Evolutionary conservation across 2,888 invertebrate species (phyloP), one percentile per base, ranked within the genome.

Genomic region (Silvanus unidentatus): DNA sequence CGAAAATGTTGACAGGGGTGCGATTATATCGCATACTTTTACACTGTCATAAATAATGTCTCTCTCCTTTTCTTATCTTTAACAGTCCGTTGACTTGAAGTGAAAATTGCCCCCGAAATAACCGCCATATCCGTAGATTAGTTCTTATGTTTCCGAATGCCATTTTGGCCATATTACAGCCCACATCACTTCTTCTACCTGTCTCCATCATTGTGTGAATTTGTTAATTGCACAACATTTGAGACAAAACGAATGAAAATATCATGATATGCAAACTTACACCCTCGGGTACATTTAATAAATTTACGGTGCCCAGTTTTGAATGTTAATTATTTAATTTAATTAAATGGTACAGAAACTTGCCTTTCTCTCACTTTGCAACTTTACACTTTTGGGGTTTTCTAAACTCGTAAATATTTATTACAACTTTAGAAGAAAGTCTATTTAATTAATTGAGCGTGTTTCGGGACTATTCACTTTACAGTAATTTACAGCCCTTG

Each of bases 251-350:
- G 4, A 22, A 22, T 8, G 22, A 22, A 22, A 22, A 45, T 49
- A 45, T 30, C 42, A 48, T 45, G 44, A 36, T 10, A 41, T 27
- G 22, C 16, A 41, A 38, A 43, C 34, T 4, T 32, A 32, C n/a
- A 32, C 32, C 53, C 59, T 38, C 27, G 59, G 54, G 61, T 53
- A 54, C 54, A 42, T 54, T 60, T 60, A 58, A 59, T 58, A 60
- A 62, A 62, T 62, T 62, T 57, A 58, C 48, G 49, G 39, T 57
- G 49, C 58, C 58, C 58, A 50, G 48, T 47, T n/a, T n/a, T 57
- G 59, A 58, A 62, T 60, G 63, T 64, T 64, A 66, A 66, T 66
- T 65, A 65, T 65, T 65, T 65, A 64, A 65, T 65, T 65, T 65
- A 62, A 65, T 65, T 63, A 63, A 61, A 60, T 58, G 61, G 63